These are phyloP conservation scores for Heliconius ismenius DNA, from an alignment of 2,888 invertebrate species.

Conservation along the genomic window DNA sequence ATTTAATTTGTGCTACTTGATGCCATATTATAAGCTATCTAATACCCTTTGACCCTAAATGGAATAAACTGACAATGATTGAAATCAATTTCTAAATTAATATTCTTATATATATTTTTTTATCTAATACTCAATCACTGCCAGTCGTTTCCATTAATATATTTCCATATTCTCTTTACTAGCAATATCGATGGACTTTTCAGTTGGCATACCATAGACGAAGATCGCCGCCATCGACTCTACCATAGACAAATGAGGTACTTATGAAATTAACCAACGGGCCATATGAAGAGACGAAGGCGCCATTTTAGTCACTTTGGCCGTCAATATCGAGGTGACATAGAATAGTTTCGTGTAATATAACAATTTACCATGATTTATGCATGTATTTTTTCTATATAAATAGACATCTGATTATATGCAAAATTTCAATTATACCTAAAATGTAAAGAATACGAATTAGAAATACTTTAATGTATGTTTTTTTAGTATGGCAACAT, in stretches of 20 bases:
- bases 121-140: constrained; percentile 34
- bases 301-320: constrained; percentile 44
- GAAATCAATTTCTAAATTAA: constrained; percentile 35
- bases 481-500: constrained; percentile 1
- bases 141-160: constrained; percentile 49
- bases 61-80: constrained; percentile 60
- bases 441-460: neutral
- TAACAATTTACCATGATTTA: constrained; percentile 51
- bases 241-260: constrained; percentile 68
- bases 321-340: constrained; percentile 75
- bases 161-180: constrained; percentile 62
- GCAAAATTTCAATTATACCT: neutral
- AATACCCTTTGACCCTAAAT: constrained; percentile 55
- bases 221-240: constrained; percentile 49
- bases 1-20: constrained; percentile 39
- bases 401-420: constrained; percentile 30
- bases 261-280: constrained; percentile 66
- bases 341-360: constrained; percentile 67
- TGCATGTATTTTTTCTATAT: constrained; percentile 64
- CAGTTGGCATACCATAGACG: constrained; percentile 70
- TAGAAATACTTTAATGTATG: neutral
- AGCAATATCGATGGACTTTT: constrained; percentile 79
- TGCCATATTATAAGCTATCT: constrained; percentile 44
- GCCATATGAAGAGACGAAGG: constrained; percentile 52
- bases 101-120: constrained; percentile 1